Evolutionary conservation across 30 jellyfish, hydroid and myxozoan species (phyloP).

Genomic region (Turritopsis rubra): DNA sequence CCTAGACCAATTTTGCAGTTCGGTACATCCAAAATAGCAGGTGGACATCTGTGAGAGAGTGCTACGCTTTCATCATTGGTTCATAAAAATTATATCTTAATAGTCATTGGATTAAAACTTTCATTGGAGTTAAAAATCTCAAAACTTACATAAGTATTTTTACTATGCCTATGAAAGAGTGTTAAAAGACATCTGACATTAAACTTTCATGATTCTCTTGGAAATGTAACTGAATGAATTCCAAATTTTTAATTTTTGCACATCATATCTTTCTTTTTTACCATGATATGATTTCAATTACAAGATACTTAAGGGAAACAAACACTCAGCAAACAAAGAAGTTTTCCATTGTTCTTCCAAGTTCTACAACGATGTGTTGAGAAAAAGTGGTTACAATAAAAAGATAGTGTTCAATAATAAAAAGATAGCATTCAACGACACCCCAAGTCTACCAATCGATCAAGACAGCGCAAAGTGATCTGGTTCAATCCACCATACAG

Average conservation of each 20-base stretch:
- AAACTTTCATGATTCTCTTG: neutral
- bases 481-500: constrained; percentile 59
- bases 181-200: neutral
- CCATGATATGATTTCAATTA: neutral
- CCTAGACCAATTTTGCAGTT: neutral
- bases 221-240: neutral
- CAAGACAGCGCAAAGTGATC: neutral
- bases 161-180: neutral
- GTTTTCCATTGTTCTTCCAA: neutral
- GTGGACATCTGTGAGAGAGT: neutral
- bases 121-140: neutral
- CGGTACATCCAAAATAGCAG: neutral
- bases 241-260: neutral
- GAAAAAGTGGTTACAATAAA: neutral
- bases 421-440: neutral
- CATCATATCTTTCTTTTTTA: neutral
- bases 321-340: neutral
- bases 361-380: neutral
- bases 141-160: neutral
- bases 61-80: neutral
- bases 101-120: neutral
- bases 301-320: neutral
- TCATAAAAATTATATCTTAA: neutral
- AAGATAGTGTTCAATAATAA: neutral
- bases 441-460: neutral